phyloP scores from a whole-genome alignment of 2,888 invertebrate species.

The Agonopterix arenella region DNA sequence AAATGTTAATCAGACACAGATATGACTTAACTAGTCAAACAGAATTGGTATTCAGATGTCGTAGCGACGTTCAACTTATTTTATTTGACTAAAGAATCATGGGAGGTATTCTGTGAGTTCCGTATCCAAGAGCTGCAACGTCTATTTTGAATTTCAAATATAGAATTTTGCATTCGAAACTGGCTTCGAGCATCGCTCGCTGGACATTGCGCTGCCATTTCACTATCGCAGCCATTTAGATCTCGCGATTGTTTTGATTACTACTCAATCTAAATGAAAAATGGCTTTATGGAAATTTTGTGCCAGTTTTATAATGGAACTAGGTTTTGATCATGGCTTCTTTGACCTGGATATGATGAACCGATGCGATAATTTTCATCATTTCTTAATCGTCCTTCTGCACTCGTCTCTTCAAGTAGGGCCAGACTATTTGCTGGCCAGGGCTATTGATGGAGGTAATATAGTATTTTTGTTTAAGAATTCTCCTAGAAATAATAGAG shows the following conservation, averaged over 20 bases:
- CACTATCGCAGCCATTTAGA: conserved; percentile 32
- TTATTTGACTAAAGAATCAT: conserved; percentile 61
- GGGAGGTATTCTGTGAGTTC: conserved; percentile 45
- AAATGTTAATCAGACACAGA: conserved; percentile 9
- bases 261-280: conserved; percentile 5
- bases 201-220: conserved; percentile 37
- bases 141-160: conserved; percentile 73
- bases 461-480: no score
- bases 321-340: no score
- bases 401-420: no score
- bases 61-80: conserved; percentile 46
- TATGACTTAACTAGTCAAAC: conserved; percentile 30
- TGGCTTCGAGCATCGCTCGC: conserved; percentile 43
- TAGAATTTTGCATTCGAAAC: conserved; percentile 68
- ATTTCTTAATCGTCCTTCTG: no score
- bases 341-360: no score
- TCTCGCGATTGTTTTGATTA: conserved; percentile 24
- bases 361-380: no score
- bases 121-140: conserved; percentile 26
- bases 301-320: no score
- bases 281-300: conserved; percentile 1
- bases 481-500: no score
- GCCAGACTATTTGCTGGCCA: no score
- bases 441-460: no score
- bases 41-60: conserved; percentile 55